Conservation (phyloP, 1,140 invertebrate species). For the Drosophila obscura region DNA sequence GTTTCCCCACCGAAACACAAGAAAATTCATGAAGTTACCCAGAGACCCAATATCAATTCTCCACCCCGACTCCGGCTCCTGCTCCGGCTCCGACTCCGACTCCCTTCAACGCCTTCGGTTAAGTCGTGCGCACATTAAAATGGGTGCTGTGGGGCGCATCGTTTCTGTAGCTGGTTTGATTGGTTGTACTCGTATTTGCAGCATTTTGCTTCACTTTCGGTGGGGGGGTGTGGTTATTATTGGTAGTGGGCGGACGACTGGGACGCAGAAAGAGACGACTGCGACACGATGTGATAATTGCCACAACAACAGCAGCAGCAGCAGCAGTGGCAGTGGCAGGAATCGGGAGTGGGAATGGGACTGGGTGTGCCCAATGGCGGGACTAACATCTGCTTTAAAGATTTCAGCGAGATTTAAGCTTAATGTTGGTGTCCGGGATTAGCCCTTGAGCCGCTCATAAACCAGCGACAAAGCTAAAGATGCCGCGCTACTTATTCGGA, state of each 20-base stretch:
- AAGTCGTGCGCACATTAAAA: conserved; percentile 71
- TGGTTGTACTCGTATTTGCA: conserved; percentile 61
- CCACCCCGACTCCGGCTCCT: too few species aligned
- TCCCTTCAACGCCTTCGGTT: conserved; percentile 1
- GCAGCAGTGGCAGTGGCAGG: not conserved
- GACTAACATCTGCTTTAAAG: conserved; percentile 56
- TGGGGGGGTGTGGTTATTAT: conserved; percentile 48
- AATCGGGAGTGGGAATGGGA: not conserved
- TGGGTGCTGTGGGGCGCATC: conserved; percentile 71
- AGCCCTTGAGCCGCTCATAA: conserved; percentile 65
- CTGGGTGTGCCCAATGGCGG: conserved; percentile 3
- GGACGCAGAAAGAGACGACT: conserved; percentile 35
- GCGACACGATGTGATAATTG: conserved; percentile 81
- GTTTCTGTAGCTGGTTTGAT: conserved; percentile 54
- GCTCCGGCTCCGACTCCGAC: too few species aligned
- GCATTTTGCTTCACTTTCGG: conserved; percentile 45
- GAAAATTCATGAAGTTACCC: conserved; percentile 77
- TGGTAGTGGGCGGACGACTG: conserved; percentile 45
- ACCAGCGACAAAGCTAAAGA: conserved; percentile 50
- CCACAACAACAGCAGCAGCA: conserved; percentile 50
- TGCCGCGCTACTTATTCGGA: too few species aligned
- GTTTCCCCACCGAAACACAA: conserved; percentile 76
- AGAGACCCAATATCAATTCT: conserved; percentile 46
- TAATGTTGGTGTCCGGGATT: conserved; percentile 57
- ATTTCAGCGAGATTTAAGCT: conserved; percentile 61